phyloP scores from a whole-genome alignment of 2,888 invertebrate genomes.

The Agrotis clavis region DNA sequence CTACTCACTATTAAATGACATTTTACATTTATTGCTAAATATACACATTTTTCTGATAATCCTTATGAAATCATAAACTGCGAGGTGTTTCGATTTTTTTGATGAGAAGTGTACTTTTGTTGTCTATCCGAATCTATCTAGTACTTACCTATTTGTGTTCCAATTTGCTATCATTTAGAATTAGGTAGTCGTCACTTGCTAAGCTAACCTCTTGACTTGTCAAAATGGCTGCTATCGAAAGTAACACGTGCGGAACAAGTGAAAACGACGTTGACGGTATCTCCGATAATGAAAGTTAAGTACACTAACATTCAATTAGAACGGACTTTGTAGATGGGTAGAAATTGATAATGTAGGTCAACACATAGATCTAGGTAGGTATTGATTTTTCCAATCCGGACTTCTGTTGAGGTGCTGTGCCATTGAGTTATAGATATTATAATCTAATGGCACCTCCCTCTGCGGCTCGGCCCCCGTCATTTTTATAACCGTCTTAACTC shows the following conservation, averaged over 20 bases:
- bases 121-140: neutral
- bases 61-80: too few species aligned
- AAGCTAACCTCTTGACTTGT: conserved; percentile 46
- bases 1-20: too few species aligned
- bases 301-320: conserved; percentile 13
- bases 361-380: too few species aligned
- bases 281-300: conserved; percentile 57
- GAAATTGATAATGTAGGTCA: too few species aligned
- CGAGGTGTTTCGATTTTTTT: too few species aligned
- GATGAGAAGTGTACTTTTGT: too few species aligned
- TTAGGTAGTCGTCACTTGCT: conserved; percentile 26
- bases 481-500: too few species aligned
- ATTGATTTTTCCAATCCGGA: neutral
- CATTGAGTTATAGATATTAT: too few species aligned
- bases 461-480: too few species aligned
- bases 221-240: conserved; percentile 58
- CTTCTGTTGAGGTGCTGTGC: neutral
- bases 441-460: too few species aligned
- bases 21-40: too few species aligned
- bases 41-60: too few species aligned
- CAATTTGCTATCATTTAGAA: conserved; percentile 21
- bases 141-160: neutral
- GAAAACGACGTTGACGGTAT: conserved; percentile 37
- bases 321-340: neutral
- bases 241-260: conserved; percentile 49